A percentile compares a stretch with the other conserved stretches of the same genome.
These are phyloP conservation scores for Drosophila affinis DNA, from an alignment of 2,888 invertebrate species.

Conservation along the genomic window DNA sequence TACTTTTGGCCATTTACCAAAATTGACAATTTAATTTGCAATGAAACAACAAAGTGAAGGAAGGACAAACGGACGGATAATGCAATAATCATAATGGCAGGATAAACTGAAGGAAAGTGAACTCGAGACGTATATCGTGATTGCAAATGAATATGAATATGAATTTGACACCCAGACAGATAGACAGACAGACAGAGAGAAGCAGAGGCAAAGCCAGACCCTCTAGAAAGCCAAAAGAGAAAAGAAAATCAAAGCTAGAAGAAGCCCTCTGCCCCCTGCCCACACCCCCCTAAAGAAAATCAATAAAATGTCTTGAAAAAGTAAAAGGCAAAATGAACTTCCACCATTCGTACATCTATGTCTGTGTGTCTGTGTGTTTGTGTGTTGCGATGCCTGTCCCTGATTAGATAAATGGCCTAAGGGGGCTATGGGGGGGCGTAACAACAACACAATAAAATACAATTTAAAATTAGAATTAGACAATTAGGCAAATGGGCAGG, in stretches of 20 bases:
- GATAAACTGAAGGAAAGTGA: slow-evolving; percentile 28
- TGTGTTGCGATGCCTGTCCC: slow-evolving; percentile 34
- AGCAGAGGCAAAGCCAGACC: slow-evolving; percentile 15
- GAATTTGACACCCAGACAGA: slow-evolving; percentile 24
- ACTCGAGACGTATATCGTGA: slow-evolving; percentile 35
- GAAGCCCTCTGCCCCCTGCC: neutral
- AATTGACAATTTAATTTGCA: slow-evolving; percentile 77
- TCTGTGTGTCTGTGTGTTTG: slow-evolving; percentile 9
- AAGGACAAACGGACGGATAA: slow-evolving; percentile 56
- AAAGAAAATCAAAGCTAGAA: slow-evolving; percentile 17
- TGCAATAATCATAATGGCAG: slow-evolving; percentile 67
- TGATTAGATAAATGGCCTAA: slow-evolving; percentile 68
- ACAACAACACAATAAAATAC: slow-evolving; percentile 37
- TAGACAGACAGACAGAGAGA: slow-evolving; percentile 7
- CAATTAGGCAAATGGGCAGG: slow-evolving; percentile 71
- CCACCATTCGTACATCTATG: slow-evolving; percentile 57
- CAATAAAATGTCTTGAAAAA: slow-evolving; percentile 64
- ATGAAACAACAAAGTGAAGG: slow-evolving; percentile 66
- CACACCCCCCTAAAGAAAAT: slow-evolving; percentile 49
- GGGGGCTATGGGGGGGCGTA: neutral
- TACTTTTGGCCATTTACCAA: slow-evolving; percentile 44
- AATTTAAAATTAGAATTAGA: slow-evolving; percentile 70
- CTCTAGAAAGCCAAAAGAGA: slow-evolving; percentile 26
- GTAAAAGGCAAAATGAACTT: slow-evolving; percentile 53
- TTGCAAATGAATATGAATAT: slow-evolving; percentile 31